Percentiles rank a stretch among this genome's conserved stretches.
Conservation (phyloP, 1,140 invertebrate genomes). For the Capitella teleta region DNA sequence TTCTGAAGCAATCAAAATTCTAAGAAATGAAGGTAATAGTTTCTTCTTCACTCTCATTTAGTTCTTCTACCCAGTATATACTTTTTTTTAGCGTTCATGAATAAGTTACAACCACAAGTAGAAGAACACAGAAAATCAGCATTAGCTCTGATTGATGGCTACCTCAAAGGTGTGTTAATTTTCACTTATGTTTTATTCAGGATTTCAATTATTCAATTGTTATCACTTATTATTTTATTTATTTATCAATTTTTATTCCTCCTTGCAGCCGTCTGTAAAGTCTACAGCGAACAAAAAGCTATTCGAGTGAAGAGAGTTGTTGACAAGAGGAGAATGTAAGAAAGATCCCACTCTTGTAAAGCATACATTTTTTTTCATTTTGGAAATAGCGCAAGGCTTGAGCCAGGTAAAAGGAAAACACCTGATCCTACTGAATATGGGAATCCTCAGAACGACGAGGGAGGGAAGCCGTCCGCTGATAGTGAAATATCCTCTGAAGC, state of each 20-base stretch:
- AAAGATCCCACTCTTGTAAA: too few relatives aligned
- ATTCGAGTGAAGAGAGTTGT: constrained; percentile 70
- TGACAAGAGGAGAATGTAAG: constrained; percentile 63
- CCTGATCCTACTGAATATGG: too few relatives aligned
- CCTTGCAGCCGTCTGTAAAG: constrained; percentile 59
- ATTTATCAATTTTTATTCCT: neutral
- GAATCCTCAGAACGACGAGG: too few relatives aligned
- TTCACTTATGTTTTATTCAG: neutral
- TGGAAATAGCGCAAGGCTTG: too few relatives aligned
- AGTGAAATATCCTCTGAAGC: too few relatives aligned
- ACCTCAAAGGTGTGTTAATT: constrained; percentile 45
- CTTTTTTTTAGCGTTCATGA: constrained; percentile 11
- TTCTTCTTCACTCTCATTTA: neutral
- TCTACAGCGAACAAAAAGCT: constrained; percentile 77
- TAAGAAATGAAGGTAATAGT: constrained; percentile 51
- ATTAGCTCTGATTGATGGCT: constrained; percentile 61
- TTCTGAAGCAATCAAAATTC: constrained; percentile 60
- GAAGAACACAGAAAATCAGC: constrained; percentile 70
- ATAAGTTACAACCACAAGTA: constrained; percentile 51
- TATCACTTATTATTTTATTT: neutral
- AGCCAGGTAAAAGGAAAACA: too few relatives aligned
- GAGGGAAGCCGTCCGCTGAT: too few relatives aligned
- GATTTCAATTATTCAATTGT: neutral
- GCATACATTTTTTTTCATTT: neutral
- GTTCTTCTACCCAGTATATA: neutral